Base-by-base conservation (phyloP, 2,113 vertebrate species). In the Oryzias celebensis region DNA sequence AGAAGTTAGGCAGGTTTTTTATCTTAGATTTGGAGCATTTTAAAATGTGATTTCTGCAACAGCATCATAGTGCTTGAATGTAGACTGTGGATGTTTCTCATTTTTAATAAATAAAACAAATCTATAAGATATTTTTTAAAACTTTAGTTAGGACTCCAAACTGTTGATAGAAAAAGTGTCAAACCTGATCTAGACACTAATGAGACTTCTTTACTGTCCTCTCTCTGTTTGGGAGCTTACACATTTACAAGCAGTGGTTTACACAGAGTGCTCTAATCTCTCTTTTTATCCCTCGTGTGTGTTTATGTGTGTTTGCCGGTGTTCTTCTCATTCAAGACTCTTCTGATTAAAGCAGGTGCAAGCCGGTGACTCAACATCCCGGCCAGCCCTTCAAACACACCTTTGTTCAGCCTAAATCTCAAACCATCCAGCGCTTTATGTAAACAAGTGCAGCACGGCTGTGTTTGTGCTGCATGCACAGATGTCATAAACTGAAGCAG, bases 261-360 rank as follows among this genome's bases (percentile, higher is more conserved):
- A 85, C 85, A 82, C 85, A 86, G 51, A 60, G 20, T 2, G n/a
- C 72, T 73, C 55, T 83, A 76, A 85, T 86, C 81, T 84, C 60
- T 64, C 55, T 65, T 75, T 83, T 75, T 83, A 52, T 64, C 52
- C 52, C 59, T 52, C 68, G 31, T 36, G 31, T 36, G 31, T 7
- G 7, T 7, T 8, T 36, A 7, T 36, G 36, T 12, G 52, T 80
- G 62, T 78, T 46, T 73, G 23, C 62, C 42, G 20, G 36, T n/a
- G 54, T 20, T 71, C 58, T 73, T 72, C 76, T 88, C 77, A 87
- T 84, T 87, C 85, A 89, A 77, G 85, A 86, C 82, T 84, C 85
- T 85, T 78, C 86, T 88, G 86, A 83, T 85, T 49, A 18, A 69
- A 85, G 83, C 86, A 89, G 87, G 88, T 91, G 88, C 81, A 79